Conservation (phyloP, 2,797 vertebrate genomes). For the Argya squamiceps region DNA sequence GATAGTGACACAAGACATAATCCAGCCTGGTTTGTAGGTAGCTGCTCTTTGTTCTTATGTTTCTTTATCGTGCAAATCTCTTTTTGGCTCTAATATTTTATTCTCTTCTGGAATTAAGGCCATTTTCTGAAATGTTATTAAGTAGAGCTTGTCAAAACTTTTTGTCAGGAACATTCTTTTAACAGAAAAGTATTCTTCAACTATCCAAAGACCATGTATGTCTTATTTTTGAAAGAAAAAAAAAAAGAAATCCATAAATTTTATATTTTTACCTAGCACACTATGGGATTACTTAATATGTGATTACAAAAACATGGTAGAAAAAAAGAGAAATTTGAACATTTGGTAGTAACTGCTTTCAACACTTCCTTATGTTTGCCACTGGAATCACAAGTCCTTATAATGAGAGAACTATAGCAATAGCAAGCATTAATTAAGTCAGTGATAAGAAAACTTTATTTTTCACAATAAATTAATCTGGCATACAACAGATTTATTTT, state of each 20-base stretch:
- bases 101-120: neutral
- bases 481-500: neutral
- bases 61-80: neutral
- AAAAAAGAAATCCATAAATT: neutral
- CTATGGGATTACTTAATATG: neutral
- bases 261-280: neutral
- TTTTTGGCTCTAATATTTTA: neutral
- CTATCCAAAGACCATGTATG: neutral
- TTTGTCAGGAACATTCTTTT: neutral
- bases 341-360: neutral
- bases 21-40: neutral
- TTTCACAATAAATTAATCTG: neutral
- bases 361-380: neutral
- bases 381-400: neutral
- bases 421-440: neutral
- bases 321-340: neutral
- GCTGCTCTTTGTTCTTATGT: accelerated
- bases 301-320: neutral
- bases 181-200: neutral
- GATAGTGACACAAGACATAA: neutral
- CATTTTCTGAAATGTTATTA: neutral
- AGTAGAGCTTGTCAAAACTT: neutral
- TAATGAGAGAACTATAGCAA: neutral
- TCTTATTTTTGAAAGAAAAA: neutral
- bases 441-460: neutral